A percentile compares a stretch with the other conserved stretches of the same genome.
Evolutionary conservation across 2,888 invertebrate species (phyloP).

Genomic region (Drosophila atroscutellata): DNA sequence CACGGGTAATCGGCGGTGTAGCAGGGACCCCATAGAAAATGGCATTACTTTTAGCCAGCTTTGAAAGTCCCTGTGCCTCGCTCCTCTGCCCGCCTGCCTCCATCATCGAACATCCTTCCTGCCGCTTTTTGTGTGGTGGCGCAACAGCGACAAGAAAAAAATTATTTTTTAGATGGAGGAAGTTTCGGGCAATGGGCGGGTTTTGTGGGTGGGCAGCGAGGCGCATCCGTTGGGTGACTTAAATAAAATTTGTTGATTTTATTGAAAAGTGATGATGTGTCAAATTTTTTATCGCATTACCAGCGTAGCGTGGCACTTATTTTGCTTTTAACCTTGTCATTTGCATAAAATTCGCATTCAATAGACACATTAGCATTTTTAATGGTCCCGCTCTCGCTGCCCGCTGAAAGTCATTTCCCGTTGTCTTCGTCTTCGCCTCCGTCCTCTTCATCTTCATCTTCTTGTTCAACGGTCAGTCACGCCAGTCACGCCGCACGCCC

Average conservation of each 20-base stretch:
- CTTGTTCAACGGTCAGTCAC: slow-evolving; percentile 4
- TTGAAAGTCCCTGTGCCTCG: not conserved
- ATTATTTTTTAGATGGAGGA: not conserved
- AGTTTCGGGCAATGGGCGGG: not conserved
- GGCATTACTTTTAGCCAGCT: slow-evolving; percentile 56
- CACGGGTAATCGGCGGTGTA: slow-evolving; percentile 39
- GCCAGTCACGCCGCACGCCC: slow-evolving; percentile 26
- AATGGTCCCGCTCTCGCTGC: slow-evolving; percentile 60
- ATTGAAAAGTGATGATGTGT: slow-evolving; percentile 81
- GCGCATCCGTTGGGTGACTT: slow-evolving; percentile 74
- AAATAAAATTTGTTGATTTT: slow-evolving; percentile 82
- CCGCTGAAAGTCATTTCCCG: slow-evolving; percentile 63
- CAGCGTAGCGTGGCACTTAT: slow-evolving; percentile 68
- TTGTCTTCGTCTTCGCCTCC: not conserved
- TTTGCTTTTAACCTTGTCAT: slow-evolving; percentile 80
- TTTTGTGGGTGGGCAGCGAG: slow-evolving; percentile 44
- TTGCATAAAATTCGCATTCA: slow-evolving; percentile 81
- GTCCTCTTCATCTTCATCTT: not conserved
- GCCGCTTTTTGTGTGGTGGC: slow-evolving; percentile 34
- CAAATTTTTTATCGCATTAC: slow-evolving; percentile 81
- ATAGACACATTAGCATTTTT: slow-evolving; percentile 82
- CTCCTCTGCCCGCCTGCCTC: not conserved
- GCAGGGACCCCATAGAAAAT: slow-evolving; percentile 50
- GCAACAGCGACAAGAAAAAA: slow-evolving; percentile 22
- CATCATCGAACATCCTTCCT: slow-evolving; percentile 48